phyloP scores from a whole-genome alignment of 2,797 vertebrate species.

The Bradypodion pumilum region DNA sequence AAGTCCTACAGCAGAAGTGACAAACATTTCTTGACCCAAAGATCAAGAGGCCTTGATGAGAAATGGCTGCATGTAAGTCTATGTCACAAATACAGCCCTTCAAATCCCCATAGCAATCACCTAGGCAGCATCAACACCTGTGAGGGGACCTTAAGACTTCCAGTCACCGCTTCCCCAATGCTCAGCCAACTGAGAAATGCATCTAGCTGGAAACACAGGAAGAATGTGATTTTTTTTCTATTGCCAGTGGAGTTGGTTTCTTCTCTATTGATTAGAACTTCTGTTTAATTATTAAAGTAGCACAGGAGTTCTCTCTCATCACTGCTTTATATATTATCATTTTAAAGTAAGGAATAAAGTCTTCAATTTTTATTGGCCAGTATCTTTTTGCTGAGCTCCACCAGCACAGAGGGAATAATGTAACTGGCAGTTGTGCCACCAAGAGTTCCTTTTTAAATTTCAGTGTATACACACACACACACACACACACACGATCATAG shows the following conservation, averaged over 20 bases:
- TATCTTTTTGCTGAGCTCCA: no score
- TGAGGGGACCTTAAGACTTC: not conserved
- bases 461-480: no score
- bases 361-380: not conserved
- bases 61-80: no score
- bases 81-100: not conserved
- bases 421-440: no score
- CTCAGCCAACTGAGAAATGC: not conserved
- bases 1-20: not conserved
- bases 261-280: not conserved
- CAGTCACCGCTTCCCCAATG: not conserved
- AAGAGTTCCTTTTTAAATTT: no score
- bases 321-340: no score
- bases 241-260: not conserved
- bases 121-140: not conserved
- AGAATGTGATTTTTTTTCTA: not conserved
- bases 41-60: no score
- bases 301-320: not conserved
- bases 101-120: not conserved
- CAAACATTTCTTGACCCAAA: not conserved
- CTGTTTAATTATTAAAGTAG: no score
- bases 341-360: not conserved
- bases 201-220: not conserved
- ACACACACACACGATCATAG: no score
- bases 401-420: no score